phyloP scores from a whole-genome alignment of 2,113 vertebrate genomes.

The Budorcas taxicolor region DNA sequence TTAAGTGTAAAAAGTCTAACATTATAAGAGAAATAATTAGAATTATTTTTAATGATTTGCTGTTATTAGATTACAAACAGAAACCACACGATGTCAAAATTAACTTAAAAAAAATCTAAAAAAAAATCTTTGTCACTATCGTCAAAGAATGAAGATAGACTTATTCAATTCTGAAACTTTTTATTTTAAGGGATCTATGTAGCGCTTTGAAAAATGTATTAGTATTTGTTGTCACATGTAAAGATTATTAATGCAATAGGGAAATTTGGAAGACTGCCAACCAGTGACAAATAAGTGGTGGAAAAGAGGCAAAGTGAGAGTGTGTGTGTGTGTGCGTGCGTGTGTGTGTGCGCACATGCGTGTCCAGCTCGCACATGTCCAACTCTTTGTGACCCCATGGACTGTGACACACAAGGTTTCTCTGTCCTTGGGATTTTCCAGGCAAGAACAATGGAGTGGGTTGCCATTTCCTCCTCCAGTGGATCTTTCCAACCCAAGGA shows the following conservation, averaged over 20 bases:
- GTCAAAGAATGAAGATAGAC: not conserved
- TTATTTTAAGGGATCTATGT: not conserved
- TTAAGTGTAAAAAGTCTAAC: not conserved
- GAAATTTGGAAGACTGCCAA: not conserved
- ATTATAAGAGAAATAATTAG: not conserved
- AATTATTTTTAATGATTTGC: not conserved
- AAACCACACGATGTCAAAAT: not conserved
- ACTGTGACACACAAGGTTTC: not conserved
- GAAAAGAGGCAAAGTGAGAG: not conserved
- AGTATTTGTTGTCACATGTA: not conserved
- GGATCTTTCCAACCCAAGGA: not conserved
- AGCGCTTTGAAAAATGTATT: not conserved
- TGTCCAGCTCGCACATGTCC: not conserved
- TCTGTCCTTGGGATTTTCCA: not conserved
- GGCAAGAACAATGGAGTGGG: not conserved
- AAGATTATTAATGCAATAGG: not conserved
- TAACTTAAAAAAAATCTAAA: not conserved
- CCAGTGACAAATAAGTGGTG: not conserved
- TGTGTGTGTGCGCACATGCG: rapidly evolving
- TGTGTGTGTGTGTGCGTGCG: not conserved
- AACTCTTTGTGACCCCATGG: not conserved
- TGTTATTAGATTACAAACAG: not conserved
- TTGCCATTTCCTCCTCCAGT: not conserved
- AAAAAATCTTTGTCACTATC: not conserved
- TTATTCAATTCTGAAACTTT: not conserved